Conservation (phyloP, 2,888 invertebrate species). For the Polydrusus pterygomalis region DNA sequence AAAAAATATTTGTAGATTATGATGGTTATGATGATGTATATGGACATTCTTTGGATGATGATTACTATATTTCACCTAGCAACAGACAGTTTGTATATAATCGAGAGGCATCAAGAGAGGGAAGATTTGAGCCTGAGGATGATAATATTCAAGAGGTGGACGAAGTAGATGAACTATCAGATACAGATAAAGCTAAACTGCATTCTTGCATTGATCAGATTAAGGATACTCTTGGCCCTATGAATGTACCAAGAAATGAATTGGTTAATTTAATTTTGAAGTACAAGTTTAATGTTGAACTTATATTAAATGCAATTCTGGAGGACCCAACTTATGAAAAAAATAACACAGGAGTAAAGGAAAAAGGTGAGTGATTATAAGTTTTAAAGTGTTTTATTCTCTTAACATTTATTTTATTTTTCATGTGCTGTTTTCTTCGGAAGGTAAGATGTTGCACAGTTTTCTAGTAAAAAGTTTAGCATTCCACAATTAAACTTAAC, state of each 20-base stretch:
- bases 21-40: slow-evolving; percentile 93
- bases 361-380: slow-evolving; percentile 68
- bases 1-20: slow-evolving; percentile 78
- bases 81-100: slow-evolving; percentile 91
- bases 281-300: slow-evolving; percentile 83
- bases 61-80: slow-evolving; percentile 91
- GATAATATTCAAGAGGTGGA: slow-evolving; percentile 78
- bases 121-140: slow-evolving; percentile 82
- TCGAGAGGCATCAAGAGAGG: slow-evolving; percentile 76
- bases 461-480: slow-evolving; percentile 26
- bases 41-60: slow-evolving; percentile 96
- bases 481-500: not conserved
- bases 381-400: slow-evolving; percentile 56
- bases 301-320: slow-evolving; percentile 81
- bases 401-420: slow-evolving; percentile 65
- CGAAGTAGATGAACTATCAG: slow-evolving; percentile 53
- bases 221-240: slow-evolving; percentile 85
- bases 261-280: slow-evolving; percentile 83
- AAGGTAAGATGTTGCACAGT: slow-evolving; percentile 73
- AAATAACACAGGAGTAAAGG: slow-evolving; percentile 58
- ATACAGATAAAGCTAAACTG: slow-evolving; percentile 75
- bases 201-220: slow-evolving; percentile 90
- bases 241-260: slow-evolving; percentile 79
- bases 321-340: slow-evolving; percentile 60
- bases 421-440: slow-evolving; percentile 61